Conservation (phyloP, 2,797 vertebrate genomes). For the Chromobotia macracanthus region DNA sequence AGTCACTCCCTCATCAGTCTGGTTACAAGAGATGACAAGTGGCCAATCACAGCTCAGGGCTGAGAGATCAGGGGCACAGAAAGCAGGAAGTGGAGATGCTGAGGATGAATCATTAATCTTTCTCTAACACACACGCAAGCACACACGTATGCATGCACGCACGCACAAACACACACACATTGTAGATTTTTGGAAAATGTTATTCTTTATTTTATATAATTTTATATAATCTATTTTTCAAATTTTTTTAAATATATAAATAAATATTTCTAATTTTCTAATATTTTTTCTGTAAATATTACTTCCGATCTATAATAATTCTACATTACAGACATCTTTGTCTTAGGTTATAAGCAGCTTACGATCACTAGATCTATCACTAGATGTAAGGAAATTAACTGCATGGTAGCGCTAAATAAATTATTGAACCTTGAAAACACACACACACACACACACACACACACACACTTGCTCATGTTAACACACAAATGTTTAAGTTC, state of each 20-base stretch:
- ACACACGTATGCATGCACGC: neutral
- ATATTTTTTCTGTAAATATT: too few species aligned
- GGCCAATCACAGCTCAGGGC: slow-evolving; percentile 27
- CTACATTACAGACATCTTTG: neutral
- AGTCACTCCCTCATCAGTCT: slow-evolving; percentile 30
- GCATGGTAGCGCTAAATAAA: neutral
- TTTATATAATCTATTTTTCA: too few species aligned
- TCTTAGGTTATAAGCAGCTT: neutral
- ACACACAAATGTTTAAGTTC: neutral
- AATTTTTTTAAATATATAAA: too few species aligned
- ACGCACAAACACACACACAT: neutral
- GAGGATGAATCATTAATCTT: slow-evolving; percentile 40
- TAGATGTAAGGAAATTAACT: neutral
- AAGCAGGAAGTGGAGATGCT: slow-evolving; percentile 22
- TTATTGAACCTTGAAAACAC: neutral
- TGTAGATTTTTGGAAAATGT: too few species aligned
- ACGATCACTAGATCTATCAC: neutral
- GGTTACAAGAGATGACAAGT: slow-evolving; percentile 20
- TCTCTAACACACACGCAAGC: neutral
- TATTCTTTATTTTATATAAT: too few species aligned
- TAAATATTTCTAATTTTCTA: too few species aligned
- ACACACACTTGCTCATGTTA: neutral
- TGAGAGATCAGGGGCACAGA: slow-evolving; percentile 11
- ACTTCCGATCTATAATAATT: too few species aligned
- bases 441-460: neutral